Percentiles rank a stretch among this genome's conserved stretches.
These are phyloP conservation scores for Hirtodrosophila cameraria DNA, from an alignment of 2,888 invertebrate genomes.

Conservation along the genomic window DNA sequence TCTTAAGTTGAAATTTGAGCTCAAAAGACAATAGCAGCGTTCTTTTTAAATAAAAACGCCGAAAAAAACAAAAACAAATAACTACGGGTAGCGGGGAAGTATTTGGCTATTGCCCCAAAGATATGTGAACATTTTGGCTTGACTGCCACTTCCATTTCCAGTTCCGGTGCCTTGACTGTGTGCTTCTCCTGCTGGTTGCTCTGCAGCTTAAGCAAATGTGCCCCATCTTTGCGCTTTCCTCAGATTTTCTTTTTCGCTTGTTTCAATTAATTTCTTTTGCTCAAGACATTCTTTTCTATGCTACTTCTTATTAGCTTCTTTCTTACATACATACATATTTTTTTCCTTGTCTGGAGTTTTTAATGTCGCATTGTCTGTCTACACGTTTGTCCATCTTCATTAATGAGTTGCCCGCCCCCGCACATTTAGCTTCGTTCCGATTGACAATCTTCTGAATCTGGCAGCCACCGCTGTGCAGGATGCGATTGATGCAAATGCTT, in stretches of 20 bases:
- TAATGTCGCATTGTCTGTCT: conserved; percentile 34
- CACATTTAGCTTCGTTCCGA: conserved; percentile 13
- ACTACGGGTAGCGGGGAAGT: conserved; percentile 5
- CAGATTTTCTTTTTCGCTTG: conserved; percentile 11
- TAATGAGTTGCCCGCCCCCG: conserved; percentile 38
- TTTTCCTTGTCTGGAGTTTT: conserved; percentile 19
- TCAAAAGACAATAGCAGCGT: conserved; percentile 77
- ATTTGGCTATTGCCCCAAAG: conserved; percentile 30
- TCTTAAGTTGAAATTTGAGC: conserved; percentile 82
- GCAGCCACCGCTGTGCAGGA: conserved; percentile 37
- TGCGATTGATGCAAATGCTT: conserved; percentile 33
- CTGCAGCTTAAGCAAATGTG: conserved; percentile 51
- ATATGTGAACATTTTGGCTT: conserved; percentile 64
- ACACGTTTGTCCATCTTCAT: conserved; percentile 52
- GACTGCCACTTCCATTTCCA: conserved; percentile 3
- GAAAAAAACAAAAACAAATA: conserved; percentile 56
- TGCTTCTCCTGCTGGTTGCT: conserved; percentile 29
- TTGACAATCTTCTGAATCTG: conserved; percentile 32
- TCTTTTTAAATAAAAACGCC: conserved; percentile 68
- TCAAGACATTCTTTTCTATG: conserved; percentile 54
- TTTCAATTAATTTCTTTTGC: conserved; percentile 71
- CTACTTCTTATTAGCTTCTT: conserved; percentile 57
- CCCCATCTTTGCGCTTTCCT: conserved; percentile 19
- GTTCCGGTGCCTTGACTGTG: not conserved
- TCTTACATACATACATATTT: conserved; percentile 33